Conservation (phyloP, 2,888 invertebrate genomes). For the Andrena chrysosceles region DNA sequence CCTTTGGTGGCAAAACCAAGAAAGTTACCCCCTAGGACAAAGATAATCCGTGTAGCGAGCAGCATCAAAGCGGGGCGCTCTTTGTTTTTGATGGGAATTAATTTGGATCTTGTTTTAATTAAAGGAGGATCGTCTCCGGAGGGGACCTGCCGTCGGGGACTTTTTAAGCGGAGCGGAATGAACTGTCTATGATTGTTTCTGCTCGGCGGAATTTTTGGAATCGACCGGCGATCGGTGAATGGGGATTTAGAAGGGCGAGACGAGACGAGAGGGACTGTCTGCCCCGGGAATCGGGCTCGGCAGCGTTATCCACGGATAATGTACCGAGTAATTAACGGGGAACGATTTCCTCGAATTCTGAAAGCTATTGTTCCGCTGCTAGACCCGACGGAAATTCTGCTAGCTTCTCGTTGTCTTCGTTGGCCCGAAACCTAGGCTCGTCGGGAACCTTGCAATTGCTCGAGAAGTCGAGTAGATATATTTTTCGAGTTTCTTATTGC, state of each 20-base stretch:
- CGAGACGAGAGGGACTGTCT: background rate
- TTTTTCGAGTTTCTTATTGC: background rate
- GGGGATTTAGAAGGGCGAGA: conserved; percentile 17
- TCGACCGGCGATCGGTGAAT: conserved; percentile 30
- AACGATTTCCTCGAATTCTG: conserved; percentile 8
- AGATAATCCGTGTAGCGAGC: conserved; percentile 61
- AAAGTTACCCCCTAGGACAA: conserved; percentile 62
- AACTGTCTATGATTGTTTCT: conserved; percentile 58
- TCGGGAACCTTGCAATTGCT: background rate
- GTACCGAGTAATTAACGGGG: conserved; percentile 30
- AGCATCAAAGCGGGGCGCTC: conserved; percentile 58
- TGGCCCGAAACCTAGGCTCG: background rate
- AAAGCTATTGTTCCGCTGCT: background rate
- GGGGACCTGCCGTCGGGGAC: conserved; percentile 27
- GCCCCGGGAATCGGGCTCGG: background rate
- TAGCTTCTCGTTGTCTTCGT: background rate
- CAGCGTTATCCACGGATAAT: conserved; percentile 10
- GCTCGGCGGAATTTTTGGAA: conserved; percentile 48
- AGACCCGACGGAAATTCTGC: background rate
- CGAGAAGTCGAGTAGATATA: background rate
- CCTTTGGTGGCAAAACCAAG: conserved; percentile 51
- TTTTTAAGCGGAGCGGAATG: conserved; percentile 54
- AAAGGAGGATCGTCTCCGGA: conserved; percentile 60
- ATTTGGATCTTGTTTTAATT: conserved; percentile 67
- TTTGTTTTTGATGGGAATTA: conserved; percentile 68